A percentile compares a stretch with the other conserved stretches of the same genome.
phyloP scores from a whole-genome alignment of 2,888 invertebrate genomes.

The Eupeodes luniger region DNA sequence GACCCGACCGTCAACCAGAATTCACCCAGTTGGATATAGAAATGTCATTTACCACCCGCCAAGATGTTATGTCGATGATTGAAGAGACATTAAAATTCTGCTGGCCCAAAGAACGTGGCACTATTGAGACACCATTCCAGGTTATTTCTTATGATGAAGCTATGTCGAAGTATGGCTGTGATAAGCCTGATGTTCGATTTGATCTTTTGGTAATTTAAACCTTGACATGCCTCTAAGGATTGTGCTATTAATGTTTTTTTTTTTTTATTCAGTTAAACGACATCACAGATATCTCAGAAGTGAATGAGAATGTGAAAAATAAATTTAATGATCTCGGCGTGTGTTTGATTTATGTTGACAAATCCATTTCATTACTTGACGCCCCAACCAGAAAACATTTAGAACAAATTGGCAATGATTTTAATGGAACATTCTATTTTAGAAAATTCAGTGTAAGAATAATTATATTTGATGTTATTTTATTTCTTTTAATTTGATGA shows the following conservation, averaged over 20 bases:
- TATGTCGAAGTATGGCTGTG: constrained; percentile 93
- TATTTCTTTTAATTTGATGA: neutral
- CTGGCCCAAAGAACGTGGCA: constrained; percentile 87
- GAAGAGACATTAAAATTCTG: constrained; percentile 91
- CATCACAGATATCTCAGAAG: constrained; percentile 84
- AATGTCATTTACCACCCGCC: constrained; percentile 93
- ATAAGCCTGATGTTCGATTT: constrained; percentile 96
- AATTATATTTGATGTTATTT: neutral
- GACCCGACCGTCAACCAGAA: constrained; percentile 97
- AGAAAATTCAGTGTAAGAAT: constrained; percentile 79
- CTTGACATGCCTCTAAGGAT: neutral
- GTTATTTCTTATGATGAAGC: constrained; percentile 92
- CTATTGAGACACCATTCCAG: constrained; percentile 84
- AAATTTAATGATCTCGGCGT: constrained; percentile 85
- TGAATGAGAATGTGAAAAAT: constrained; percentile 80
- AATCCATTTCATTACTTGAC: constrained; percentile 85
- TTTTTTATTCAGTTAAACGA: constrained; percentile 84
- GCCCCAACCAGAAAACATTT: constrained; percentile 86
- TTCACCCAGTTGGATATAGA: constrained; percentile 99
- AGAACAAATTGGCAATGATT: constrained; percentile 85
- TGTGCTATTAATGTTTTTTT: neutral
- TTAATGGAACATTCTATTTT: constrained; percentile 81
- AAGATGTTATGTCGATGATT: constrained; percentile 90
- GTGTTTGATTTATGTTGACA: constrained; percentile 86
- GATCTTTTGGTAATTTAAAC: constrained; percentile 86